phyloP scores from a whole-genome alignment of 2,113 vertebrate species.

The Rhizomys pruinosus region DNA sequence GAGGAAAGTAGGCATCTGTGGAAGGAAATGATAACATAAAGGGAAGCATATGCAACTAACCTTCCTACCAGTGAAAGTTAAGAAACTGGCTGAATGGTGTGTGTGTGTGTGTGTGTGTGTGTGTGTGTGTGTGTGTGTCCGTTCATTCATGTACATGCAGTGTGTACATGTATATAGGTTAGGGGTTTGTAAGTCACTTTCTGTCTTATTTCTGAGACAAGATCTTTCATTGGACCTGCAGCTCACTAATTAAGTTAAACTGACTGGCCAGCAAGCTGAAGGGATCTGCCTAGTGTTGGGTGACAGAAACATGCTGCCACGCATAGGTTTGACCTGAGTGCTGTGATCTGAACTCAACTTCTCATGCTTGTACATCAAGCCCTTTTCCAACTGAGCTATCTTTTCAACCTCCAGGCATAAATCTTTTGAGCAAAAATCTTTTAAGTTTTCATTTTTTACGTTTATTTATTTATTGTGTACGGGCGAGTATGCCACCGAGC shows the following conservation, averaged over 20 bases:
- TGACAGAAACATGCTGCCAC: background rate
- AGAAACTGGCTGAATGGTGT: background rate
- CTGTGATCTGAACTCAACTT: background rate
- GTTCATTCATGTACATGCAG: background rate
- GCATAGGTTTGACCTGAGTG: background rate
- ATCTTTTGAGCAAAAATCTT: background rate
- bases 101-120: too few relatives aligned
- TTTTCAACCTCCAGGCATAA: background rate
- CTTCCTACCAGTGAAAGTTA: background rate
- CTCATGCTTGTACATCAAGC: background rate
- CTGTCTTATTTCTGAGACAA: background rate
- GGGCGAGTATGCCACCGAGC: background rate
- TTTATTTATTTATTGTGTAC: background rate
- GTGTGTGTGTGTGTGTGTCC: background rate
- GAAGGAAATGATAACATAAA: constrained; percentile 4
- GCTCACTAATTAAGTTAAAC: too few relatives aligned
- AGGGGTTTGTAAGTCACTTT: background rate
- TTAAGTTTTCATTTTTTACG: background rate
- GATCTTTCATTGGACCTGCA: background rate
- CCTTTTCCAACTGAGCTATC: background rate
- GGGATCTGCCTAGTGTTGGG: background rate
- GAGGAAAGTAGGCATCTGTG: constrained; percentile 45
- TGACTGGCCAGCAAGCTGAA: background rate
- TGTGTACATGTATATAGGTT: background rate
- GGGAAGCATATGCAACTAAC: background rate